Base-by-base conservation (phyloP, 2,888 invertebrate genomes). In the Drosophila affinis region DNA sequence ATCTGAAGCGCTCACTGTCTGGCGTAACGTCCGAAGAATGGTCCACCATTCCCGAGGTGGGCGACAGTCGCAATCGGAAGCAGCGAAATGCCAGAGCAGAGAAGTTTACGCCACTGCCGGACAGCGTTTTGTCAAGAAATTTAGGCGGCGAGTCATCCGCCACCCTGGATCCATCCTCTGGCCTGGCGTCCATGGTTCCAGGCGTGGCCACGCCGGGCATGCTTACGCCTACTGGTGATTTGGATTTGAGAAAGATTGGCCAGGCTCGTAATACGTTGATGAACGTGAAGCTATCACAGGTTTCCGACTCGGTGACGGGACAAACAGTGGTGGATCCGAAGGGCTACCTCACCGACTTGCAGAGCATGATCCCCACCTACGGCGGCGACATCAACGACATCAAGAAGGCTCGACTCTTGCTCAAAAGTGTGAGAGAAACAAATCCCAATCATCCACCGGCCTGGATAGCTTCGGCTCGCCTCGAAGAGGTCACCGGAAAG, bases 281-380 rank as follows among this genome's bases (percentile, higher is more conserved):
- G 99, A 98, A 98, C 90, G 99, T 99, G 0, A 99, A 99, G 92
- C 93, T 99, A 34, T 98, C 97, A 1, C 98, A 99, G 93, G 97
- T 97, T 2, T 99, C 99, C 0, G 99, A 99, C 92, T 99, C 99
- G 0, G 99, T 99, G 0, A 97, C 97, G 3, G 99, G 99, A 0
- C 99, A 99, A 93, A 99, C 99, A 0, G 99, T 99, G 0, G 99
- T 99, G 0, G 99, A 99, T 93, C 99, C 99, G 0, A 99, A 99
- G 92, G 99, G 99, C 2, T 99, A 99, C 91, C 94, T 99, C n/a
- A 99, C 99, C 0, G 99, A 99, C 92, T 93, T 99, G 54, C 99
- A 99, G 91, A 98, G 98, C 24, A 99, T 99, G 99, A 97, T 99
- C 87, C 99, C 99, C 0, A 97, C 98, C 0, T 98, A 99, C 89